Evolutionary conservation across 2,113 vertebrate species (phyloP), one percentile per base, ranked within the genome.

Genomic region (Antidorcas marsupialis): DNA sequence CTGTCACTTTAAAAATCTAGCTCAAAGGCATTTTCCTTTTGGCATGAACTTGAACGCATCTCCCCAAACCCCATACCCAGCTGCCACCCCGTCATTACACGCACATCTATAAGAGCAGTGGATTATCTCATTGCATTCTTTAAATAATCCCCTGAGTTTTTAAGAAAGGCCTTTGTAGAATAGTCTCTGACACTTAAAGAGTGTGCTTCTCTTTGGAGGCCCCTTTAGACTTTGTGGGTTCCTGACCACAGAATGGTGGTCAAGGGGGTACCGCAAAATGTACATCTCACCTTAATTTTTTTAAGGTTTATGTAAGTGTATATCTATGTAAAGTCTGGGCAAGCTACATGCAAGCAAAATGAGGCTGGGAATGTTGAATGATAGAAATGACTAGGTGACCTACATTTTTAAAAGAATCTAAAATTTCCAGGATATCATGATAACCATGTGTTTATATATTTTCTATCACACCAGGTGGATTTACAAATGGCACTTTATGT

Each of bases 351-450:
- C 6, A 17, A 53, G 10, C 2, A 47, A 89, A 53, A 50, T 47
- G 25, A 74, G 13, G 1, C 3, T 53, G 43, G 21, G 36, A 50
- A 16, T 78, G 62, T 8, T 33, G 30, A 33, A 28, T 47, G 67
- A 39, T 2, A n/a, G 64, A 64, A 96, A 82, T 47, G 47, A 43
- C 28, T 55, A 50, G 53, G 57, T 60, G 27, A 55, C 92, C 67
- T 78, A 85, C 59, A 91, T 91, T 97, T 91, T 91, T 28, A 30
- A 89, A 97, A 47, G 39, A 91, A 53, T 7, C 59, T 74, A 39
- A 57, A 91, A 59, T 79, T 88, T 87, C 85, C 50, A 55, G 64
- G 83, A 47, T 91, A 57, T 87, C 33, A 23, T 17, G 28, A 88
- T 9, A 52, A 60, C 4, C 33, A 53, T 23, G 21, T 79, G 16